A percentile compares a stretch with the other conserved stretches of the same genome.
phyloP scores from a whole-genome alignment of 2,797 vertebrate species.

The Leucoraja ocellata region DNA sequence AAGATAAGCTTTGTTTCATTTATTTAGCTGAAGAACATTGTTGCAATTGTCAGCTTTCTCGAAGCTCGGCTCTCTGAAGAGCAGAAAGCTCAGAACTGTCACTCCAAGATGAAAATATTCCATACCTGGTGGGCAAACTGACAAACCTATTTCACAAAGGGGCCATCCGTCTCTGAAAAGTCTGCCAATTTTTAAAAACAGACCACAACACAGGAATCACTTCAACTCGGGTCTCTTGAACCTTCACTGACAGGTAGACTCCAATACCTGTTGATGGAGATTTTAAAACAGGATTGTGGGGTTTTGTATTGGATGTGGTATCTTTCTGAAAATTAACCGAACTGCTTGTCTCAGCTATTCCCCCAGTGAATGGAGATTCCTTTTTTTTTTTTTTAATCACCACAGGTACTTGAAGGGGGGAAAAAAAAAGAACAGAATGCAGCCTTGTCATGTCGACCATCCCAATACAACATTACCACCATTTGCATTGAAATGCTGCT shows the following conservation, averaged over 20 bases:
- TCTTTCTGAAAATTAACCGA: neutral
- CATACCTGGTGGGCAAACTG: constrained; percentile 22
- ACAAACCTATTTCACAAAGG: constrained; percentile 17
- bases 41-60: neutral
- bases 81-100: constrained; percentile 40
- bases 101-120: neutral
- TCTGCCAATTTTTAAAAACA: constrained; percentile 21
- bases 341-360: neutral
- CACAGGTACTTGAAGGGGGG: neutral
- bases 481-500: neutral
- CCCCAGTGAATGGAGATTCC: neutral
- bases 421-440: neutral
- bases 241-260: neutral
- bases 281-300: neutral
- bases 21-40: neutral
- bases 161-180: neutral
- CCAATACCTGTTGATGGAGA: neutral
- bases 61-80: neutral
- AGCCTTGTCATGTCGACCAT: neutral
- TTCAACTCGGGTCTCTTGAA: neutral
- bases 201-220: neutral
- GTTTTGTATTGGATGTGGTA: neutral
- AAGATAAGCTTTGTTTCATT: neutral
- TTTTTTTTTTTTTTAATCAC: neutral
- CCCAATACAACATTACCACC: neutral